A percentile compares a stretch with the other conserved stretches of the same genome.
Conservation (phyloP, 2,113 vertebrate species). For the cat (Felis catus) region F.catus_Fca126_mat1.0 CM031412.1:134842501-134843000, state of each 20-base stretch:
- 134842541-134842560: background rate
- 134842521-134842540: background rate
- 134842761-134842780: background rate
- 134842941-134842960: background rate
- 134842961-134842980: background rate
- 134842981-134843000: background rate
- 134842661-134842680: background rate
- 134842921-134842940: background rate
- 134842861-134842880: slow-evolving; percentile 22
- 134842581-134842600: no score
- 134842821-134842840: background rate
- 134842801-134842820: background rate
- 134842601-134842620: background rate
- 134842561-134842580: background rate
- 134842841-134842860: background rate
- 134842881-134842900: background rate
- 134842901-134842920: background rate
- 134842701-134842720: background rate
- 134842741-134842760: background rate
- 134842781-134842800: background rate
- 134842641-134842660: background rate
- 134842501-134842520: background rate
- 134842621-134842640: background rate
- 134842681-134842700: background rate
- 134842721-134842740: background rate